Evolutionary conservation across 2,113 vertebrate species (phyloP), one percentile per base, ranked within the genome.

Genomic region (Xenopus borealis): DNA sequence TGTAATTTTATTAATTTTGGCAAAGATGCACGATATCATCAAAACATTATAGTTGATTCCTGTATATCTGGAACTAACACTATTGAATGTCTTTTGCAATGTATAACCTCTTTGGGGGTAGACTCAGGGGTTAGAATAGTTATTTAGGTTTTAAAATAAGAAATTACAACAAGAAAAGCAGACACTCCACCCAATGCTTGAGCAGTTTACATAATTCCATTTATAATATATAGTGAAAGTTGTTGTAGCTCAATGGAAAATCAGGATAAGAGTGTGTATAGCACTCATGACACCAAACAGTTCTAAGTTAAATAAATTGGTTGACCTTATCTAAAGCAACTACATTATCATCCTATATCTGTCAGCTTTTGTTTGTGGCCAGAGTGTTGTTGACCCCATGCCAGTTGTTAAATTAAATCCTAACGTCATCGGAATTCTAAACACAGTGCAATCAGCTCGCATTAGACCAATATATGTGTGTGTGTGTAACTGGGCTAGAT

Each of bases 231-330:
- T 44, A 74, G 17, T 10, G 75, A 76, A 80, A 80, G 66, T 46
- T 81, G 73, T 75, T 81, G 18, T 23, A n/a, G 80, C 46, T 81
- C 18, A 47, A 72, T 3, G 65, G 72, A 45, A 18, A 81, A 46
- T 70, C 30, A 74, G 79, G 78, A 80, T 75, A 40, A 69, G 40
- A 0, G 0, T 52, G 66, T 74, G 18, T 68, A 79, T 72, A 45
- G 12, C 65, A 83, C 78, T 79, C 72, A 75, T 76, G 78, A 75
- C 75, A 79, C 59, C 78, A 52, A 79, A 40, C 85, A 53, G 47
- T 20, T 53, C 27, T 64, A 12, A 81, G 45, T 75, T 67, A 68
- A 72, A 81, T 75, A 81, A 81, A 81, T 72, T 53, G 30, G 59
- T 11, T 52, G 30, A 78, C 30, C 81, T 80, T 40, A 65, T 72